Base-by-base conservation (phyloP, 2,888 invertebrate genomes). In the Clostera curtula region DNA sequence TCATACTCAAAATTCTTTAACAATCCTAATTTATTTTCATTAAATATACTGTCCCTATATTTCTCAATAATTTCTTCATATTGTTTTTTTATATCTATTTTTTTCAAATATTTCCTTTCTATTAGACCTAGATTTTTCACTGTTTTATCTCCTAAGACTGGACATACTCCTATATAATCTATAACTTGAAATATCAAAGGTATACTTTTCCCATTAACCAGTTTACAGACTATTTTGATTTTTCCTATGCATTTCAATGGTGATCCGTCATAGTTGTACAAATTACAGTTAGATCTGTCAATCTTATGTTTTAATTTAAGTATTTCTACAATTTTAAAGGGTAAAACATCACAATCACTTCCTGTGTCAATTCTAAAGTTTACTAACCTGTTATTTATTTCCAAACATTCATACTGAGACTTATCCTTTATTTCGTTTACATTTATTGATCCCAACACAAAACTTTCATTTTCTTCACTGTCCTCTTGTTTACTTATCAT, bases 351-450 rank as follows among this genome's bases (percentile, higher is more conserved):
- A n/a, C 21, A 21, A 7, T 21, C 21, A 7, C 7, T 7, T 5
- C 21, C 21, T 12, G 21, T 21, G n/a, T 21, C 21, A 2, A 21
- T 7, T 12, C n/a, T 12, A 7, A 21, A 21, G n/a, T 21, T 12
- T 4, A 21, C n/a, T 12, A 21, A 7, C n/a, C n/a, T 21, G n/a
- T 21, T 21, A 12, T 21, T 21, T 21, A 21, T 21, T 21, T 21
- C 7, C 3, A 21, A 21, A 7, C 7, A 12, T n/a, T 21, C 21
- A 21, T 21, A 21, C 6, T 15, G 15, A 15, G 6, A 15, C 15
- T 15, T 15, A 6, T 15, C 15, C n/a, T 5, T 5, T 8, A 19
- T n/a, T n/a, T n/a, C n/a, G n/a, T n/a, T n/a, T n/a, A n/a, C n/a
- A n/a, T n/a, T n/a, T n/a, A n/a, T n/a, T n/a, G n/a, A n/a, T n/a